Evolutionary conservation across 2,113 vertebrate genomes (phyloP).

Genomic region (Aphyosemion australe): DNA sequence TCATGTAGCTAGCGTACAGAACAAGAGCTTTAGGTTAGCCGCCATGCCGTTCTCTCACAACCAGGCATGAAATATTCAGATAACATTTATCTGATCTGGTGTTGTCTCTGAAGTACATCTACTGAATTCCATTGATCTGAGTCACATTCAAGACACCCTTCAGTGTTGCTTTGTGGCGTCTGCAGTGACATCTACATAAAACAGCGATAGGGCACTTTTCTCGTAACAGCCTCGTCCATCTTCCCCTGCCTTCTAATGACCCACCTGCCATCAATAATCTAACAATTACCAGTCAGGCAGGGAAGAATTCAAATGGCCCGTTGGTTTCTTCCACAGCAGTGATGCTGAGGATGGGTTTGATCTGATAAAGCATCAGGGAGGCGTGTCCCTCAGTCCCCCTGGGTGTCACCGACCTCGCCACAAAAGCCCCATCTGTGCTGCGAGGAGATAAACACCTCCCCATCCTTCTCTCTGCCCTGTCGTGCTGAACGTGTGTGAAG

Average conservation of each 20-base stretch:
- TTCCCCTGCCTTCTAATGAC: constrained; percentile 33
- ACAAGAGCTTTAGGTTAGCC: constrained; percentile 22
- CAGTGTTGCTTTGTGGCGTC: constrained; percentile 14
- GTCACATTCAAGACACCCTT: constrained; percentile 38
- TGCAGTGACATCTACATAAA: constrained; percentile 38
- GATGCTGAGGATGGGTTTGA: constrained; percentile 44
- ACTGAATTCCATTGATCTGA: constrained; percentile 24
- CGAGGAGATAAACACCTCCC: constrained; percentile 40
- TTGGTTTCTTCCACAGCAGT: constrained; percentile 18
- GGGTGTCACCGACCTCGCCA: constrained; percentile 28
- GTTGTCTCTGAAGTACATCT: constrained; percentile 27
- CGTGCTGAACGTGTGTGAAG: constrained; percentile 33
- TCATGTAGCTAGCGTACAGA: constrained; percentile 24
- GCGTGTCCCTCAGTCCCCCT: constrained; percentile 20
- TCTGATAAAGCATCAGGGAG: constrained; percentile 35
- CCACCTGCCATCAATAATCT: constrained; percentile 52
- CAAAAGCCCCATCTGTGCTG: constrained; percentile 54
- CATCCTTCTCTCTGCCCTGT: constrained; percentile 29
- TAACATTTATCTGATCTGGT: constrained; percentile 6
- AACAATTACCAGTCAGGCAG: constrained; percentile 43
- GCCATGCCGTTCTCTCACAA: constrained; percentile 2
- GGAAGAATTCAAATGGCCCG: constrained; percentile 28
- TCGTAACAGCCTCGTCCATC: constrained; percentile 51
- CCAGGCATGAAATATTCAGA: constrained; percentile 24
- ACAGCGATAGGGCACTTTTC: constrained; percentile 31